These are phyloP conservation scores for Drosophila nasuta DNA, from an alignment of 1,140 invertebrate species.

Conservation along the genomic window DNA sequence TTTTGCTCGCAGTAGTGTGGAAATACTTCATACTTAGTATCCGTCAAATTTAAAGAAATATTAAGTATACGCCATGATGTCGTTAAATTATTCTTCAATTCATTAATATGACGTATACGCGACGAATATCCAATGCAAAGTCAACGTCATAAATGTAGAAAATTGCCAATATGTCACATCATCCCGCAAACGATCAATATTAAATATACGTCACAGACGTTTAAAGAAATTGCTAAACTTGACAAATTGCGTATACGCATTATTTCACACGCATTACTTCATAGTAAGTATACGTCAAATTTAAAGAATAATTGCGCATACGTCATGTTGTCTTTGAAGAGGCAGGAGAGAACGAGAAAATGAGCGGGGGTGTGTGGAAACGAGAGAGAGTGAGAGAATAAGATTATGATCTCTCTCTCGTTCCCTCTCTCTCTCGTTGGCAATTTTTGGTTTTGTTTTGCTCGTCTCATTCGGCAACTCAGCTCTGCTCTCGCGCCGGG, in stretches of 20 bases:
- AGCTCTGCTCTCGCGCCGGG: not conserved
- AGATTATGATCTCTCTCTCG: not conserved
- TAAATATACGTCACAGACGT: no score
- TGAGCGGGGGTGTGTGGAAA: not conserved
- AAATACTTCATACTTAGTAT: no score
- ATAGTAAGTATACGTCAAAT: conserved; percentile 14
- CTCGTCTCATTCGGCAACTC: conserved; percentile 50
- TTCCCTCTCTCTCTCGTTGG: conserved; percentile 23
- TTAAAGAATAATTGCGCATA: conserved; percentile 23
- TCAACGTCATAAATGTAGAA: no score
- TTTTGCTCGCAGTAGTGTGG: no score
- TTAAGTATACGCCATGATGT: not conserved
- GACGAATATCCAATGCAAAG: no score
- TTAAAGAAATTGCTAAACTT: no score
- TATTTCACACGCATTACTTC: not conserved
- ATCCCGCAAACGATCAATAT: no score
- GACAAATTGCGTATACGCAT: not conserved
- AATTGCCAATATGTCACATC: no score
- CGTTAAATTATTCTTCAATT: not conserved
- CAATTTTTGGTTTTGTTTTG: conserved; percentile 76
- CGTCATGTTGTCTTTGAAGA: conserved; percentile 20
- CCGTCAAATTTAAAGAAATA: no score
- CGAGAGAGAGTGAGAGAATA: conserved; percentile 18
- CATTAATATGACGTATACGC: not conserved
- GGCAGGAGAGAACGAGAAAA: not conserved